Base-by-base conservation (phyloP, 64 coral and sea anemone genomes). In the Catalaphyllia jardinei region DNA sequence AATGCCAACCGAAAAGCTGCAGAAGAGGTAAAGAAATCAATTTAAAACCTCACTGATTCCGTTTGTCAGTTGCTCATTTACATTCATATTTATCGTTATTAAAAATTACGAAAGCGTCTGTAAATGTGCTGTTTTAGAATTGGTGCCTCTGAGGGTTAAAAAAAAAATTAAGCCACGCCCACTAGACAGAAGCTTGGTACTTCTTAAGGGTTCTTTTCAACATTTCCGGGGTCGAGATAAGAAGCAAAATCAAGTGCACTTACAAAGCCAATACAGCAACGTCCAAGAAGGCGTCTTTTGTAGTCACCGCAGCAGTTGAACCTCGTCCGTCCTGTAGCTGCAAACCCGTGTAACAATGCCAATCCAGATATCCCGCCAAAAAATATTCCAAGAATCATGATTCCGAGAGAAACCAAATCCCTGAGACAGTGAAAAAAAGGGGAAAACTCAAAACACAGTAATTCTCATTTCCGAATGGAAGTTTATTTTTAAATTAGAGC, bases 1-100 rank as follows among this genome's bases (percentile, higher is more conserved):
- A 87, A 64, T 99, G 97, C 93, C 97, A 95, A 0, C 91, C 93
- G 46, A 95, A 84, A 16, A 99, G 59, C 97, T 99, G 52, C 67
- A 1, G 3, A 31, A 1, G 3, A 31, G 8, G 46, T 18, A 88
- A 3, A 92, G 18, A 3, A 62, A 86, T 2, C 75, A 72, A 31
- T 6, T 57, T 22, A 38, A 19, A 63, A 18, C 14, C 10, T 65
- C 10, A 57, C 54, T 57, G 42, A 46, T 46, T 46, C 42, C 42
- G 42, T 46, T 46, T 4, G 42, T n/a, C n/a, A n/a, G n/a, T 46
- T 46, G 42, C 7, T 46, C 42, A 46, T 46, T 46, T 46, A 6
- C 42, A 46, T 46, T 46, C 42, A 46, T 46, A 4, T 46, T 46
- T 46, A 46, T 46, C 42, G 42, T 8, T 46, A 8, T 46, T 46